Conservation (phyloP, 1,140 invertebrate species). For the Drosophila setifemur region DNA sequence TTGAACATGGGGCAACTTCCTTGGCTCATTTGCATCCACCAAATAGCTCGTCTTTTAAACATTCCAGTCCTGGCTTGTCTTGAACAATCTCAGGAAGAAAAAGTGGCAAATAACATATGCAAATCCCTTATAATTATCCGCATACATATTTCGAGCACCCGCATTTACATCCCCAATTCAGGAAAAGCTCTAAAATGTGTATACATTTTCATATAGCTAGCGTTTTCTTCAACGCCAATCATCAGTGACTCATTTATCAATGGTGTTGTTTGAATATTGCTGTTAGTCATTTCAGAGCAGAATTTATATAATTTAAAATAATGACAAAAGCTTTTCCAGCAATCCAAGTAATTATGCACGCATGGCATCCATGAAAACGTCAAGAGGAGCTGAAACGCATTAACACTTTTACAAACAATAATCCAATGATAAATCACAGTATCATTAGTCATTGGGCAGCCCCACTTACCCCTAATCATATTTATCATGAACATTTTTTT, state of each 20-base stretch:
- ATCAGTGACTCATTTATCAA: conserved; percentile 43
- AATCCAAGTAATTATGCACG: conserved; percentile 48
- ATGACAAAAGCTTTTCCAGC: conserved; percentile 52
- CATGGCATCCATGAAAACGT: conserved; percentile 27
- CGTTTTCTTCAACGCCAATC: not conserved
- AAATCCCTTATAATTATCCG: conserved; percentile 35
- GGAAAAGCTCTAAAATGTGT: conserved; percentile 17
- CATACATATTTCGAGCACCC: not conserved
- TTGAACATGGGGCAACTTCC: too few relatives aligned
- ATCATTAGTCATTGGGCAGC: conserved; percentile 51
- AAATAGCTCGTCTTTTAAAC: not conserved
- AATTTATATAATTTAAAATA: conserved; percentile 62
- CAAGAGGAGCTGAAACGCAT: conserved; percentile 14
- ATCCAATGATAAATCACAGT: conserved; percentile 41
- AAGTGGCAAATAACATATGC: conserved; percentile 22
- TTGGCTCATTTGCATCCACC: not conserved
- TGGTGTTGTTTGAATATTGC: conserved; percentile 5
- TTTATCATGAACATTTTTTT: conserved; percentile 28
- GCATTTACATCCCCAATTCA: not conserved
- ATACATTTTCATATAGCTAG: conserved; percentile 29
- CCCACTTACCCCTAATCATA: conserved; percentile 18
- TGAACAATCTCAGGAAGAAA: not conserved
- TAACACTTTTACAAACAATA: conserved; percentile 32
- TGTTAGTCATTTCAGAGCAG: conserved; percentile 25
- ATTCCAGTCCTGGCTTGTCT: not conserved